Evolutionary conservation across 2,113 vertebrate genomes (phyloP), one percentile per base, ranked within the genome.

Genomic region (Hemichromis elongatus): DNA sequence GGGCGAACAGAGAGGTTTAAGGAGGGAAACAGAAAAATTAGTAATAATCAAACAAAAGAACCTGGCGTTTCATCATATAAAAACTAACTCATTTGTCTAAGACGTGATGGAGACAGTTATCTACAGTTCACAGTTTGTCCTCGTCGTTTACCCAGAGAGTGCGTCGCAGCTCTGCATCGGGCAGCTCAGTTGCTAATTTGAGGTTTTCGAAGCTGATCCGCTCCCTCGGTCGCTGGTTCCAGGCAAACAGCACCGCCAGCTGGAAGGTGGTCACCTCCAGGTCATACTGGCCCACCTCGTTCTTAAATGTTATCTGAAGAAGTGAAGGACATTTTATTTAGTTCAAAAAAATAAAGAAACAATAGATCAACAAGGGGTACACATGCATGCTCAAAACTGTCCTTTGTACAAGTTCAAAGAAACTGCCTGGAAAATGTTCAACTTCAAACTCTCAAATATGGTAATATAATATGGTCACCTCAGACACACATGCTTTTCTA

Each of bases 161-260:
- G 93, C 99, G 97, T 82, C 99, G 96, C 87, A 99, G 97, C 94
- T 99, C 99, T 12, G 99, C 99, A 86, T 99, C 99, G 13, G 99
- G 98, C 63, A 99, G 97, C 92, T 99, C 99, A 1, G 98, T 99
- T 88, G 98, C 99, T 80, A 99, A 93, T 91, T 99, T 99, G 70
- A 99, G 97, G 96, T 99, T 99, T 94, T 99, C 99, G 91, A 99
- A 99, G 95, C 98, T 99, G 96, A 99, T 99, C 93, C 98, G 97
- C 94, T 99, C 99, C 95, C 98, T 95, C 10, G 98, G 98, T 96
- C 99, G 97, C 97, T 99, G 99, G 97, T 99, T 99, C 99, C 99
- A 99, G 0, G 98, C 98, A 88, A 99, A 99, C 85, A 99, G 92
- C 80, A 99, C 98, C 30, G 99, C 99, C 86, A 99, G 95, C 92